phyloP scores from a whole-genome alignment of 2,888 invertebrate genomes.

The Bembecia ichneumoniformis region DNA sequence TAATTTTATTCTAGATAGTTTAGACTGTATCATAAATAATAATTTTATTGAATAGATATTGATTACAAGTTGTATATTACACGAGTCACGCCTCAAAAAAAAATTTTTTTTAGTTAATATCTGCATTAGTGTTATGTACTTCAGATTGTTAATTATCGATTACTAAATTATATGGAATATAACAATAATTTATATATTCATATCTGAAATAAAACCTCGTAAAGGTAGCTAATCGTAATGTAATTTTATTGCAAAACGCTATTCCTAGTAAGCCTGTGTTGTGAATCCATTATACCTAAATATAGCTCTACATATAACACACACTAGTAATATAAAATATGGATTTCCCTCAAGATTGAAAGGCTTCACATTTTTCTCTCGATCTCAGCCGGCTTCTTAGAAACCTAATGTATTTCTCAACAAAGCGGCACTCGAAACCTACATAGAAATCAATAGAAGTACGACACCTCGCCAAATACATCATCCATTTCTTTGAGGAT shows the following conservation, averaged over 20 bases:
- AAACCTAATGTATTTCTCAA: constrained; percentile 9
- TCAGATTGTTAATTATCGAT: no score
- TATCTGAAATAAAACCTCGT: background rate
- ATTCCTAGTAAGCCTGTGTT: background rate
- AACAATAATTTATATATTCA: background rate
- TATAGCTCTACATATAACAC: no score
- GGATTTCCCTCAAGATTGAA: background rate
- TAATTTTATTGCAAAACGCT: background rate
- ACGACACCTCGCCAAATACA: constrained; percentile 9
- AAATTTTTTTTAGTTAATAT: no score
- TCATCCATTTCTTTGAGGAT: constrained; percentile 1
- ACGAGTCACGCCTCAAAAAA: no score
- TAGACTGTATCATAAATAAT: no score
- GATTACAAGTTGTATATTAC: no score
- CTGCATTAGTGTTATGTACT: no score
- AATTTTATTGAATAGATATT: no score
- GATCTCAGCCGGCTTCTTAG: background rate
- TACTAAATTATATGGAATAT: no score
- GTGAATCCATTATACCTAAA: no score
- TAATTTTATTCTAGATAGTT: no score
- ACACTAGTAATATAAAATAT: background rate
- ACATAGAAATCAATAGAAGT: constrained; percentile 2
- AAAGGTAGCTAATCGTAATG: background rate
- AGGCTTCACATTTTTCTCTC: constrained; percentile 1
- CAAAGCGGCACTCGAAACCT: constrained; percentile 10